phyloP scores from a whole-genome alignment of 2,113 vertebrate genomes.

The Circaetus gallicus region DNA sequence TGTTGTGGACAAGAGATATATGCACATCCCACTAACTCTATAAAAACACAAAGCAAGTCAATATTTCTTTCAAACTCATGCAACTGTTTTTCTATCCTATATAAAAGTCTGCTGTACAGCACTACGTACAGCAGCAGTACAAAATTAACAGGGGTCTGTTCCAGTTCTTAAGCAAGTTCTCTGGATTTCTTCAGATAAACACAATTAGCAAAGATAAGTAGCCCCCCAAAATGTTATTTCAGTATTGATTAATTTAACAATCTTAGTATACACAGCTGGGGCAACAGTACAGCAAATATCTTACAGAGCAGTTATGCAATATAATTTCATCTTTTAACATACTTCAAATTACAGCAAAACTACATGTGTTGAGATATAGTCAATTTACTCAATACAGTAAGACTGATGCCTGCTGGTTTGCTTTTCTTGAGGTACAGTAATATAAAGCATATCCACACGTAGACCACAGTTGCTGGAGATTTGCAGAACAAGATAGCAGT shows the following conservation, averaged over 20 bases:
- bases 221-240: neutral
- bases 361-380: neutral
- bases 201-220: neutral
- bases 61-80: neutral
- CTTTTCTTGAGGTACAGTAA: neutral
- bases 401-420: neutral
- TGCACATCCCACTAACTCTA: neutral
- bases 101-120: neutral
- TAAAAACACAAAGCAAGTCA: neutral
- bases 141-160: neutral
- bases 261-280: neutral
- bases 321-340: neutral
- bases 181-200: neutral
- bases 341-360: neutral
- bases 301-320: neutral
- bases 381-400: neutral
- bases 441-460: neutral
- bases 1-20: neutral
- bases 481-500: neutral
- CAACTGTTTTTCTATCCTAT: neutral
- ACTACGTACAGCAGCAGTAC: neutral
- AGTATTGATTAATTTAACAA: neutral
- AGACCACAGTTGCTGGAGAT: neutral
- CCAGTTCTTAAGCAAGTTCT: neutral
- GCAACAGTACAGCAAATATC: neutral